Evolutionary conservation across 2,888 invertebrate genomes (phyloP).

Genomic region (Ectemnius cavifrons): DNA sequence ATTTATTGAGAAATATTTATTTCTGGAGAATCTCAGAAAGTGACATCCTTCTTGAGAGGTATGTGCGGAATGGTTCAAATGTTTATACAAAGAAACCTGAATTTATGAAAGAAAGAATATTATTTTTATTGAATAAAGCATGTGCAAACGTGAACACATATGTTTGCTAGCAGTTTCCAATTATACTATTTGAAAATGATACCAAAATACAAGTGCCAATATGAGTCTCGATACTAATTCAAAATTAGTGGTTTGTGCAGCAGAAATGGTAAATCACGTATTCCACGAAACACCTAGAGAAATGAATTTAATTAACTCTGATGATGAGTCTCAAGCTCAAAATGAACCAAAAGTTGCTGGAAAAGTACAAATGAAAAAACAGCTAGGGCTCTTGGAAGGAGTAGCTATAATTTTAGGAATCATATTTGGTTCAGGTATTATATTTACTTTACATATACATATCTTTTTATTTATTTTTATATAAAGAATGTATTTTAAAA

Average conservation of each 20-base stretch:
- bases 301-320: slow-evolving; percentile 46
- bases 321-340: slow-evolving; percentile 32
- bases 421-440: slow-evolving; percentile 93
- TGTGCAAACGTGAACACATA: background rate
- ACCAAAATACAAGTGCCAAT: background rate
- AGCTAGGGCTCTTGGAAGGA: slow-evolving; percentile 93
- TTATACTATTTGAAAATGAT: background rate
- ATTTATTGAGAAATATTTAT: no score
- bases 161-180: background rate
- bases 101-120: background rate
- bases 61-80: no score
- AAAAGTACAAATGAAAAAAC: slow-evolving; percentile 90
- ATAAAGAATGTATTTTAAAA: slow-evolving; percentile 23
- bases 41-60: no score
- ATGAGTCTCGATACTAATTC: background rate
- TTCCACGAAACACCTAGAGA: slow-evolving; percentile 44
- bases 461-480: slow-evolving; percentile 5
- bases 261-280: slow-evolving; percentile 42
- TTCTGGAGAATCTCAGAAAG: no score
- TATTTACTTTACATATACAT: slow-evolving; percentile 7
- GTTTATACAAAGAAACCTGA: no score
- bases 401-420: slow-evolving; percentile 96
- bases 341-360: background rate
- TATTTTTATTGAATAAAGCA: background rate
- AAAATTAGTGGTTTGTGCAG: background rate